phyloP scores from a whole-genome alignment of 64 coral and sea anemone species.

The Dendrophyllia cribrosa region DNA sequence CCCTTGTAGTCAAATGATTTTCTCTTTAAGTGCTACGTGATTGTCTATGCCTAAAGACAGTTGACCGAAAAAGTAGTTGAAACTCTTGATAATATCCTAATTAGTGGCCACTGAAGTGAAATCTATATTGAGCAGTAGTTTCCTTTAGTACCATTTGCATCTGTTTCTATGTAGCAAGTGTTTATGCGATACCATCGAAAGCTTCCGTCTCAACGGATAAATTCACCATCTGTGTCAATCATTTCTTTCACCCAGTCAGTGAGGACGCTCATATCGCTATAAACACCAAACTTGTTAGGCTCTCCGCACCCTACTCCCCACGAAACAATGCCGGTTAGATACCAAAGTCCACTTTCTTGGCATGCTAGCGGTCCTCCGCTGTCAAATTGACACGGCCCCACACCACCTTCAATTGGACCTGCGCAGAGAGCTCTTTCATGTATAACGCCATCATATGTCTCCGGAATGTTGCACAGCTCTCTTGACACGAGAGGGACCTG shows the following conservation, averaged over 20 bases:
- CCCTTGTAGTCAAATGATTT: no score
- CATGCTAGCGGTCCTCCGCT: conserved; percentile 73
- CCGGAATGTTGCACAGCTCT: conserved; percentile 51
- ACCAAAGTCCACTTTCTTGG: conserved; percentile 60
- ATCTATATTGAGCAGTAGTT: no score
- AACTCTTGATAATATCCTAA: no score
- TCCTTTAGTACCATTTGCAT: no score
- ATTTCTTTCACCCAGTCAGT: conserved; percentile 52
- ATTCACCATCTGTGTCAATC: background rate
- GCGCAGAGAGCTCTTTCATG: conserved; percentile 68
- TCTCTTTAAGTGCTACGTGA: no score
- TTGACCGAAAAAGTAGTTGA: no score
- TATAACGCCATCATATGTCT: conserved; percentile 55
- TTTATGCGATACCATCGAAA: background rate
- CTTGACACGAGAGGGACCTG: conserved; percentile 50
- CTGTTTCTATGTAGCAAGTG: no score
- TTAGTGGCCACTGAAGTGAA: no score
- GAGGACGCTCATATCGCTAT: conserved; percentile 54
- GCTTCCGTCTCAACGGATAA: background rate
- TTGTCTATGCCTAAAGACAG: no score
- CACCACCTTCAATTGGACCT: conserved; percentile 29
- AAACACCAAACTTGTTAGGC: conserved; percentile 63
- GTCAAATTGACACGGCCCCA: conserved; percentile 71
- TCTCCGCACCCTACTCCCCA: conserved; percentile 64
- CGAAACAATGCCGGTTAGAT: conserved; percentile 55